Conservation (phyloP, 2,888 invertebrate species). For the Halictus quadricinctus region DNA sequence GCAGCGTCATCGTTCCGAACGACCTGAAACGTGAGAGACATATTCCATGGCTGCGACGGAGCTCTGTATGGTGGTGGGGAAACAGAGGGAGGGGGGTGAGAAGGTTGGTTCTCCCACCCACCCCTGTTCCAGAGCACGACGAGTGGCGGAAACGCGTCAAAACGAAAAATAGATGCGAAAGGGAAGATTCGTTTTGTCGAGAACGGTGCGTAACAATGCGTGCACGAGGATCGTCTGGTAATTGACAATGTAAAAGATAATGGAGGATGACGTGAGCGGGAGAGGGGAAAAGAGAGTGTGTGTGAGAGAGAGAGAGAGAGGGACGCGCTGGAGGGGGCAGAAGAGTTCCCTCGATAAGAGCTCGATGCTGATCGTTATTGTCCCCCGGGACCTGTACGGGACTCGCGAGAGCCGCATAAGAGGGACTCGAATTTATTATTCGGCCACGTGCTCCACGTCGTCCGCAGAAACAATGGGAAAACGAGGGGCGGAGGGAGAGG, state of each 20-base stretch:
- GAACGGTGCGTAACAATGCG: constrained; percentile 42
- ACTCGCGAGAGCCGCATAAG: constrained; percentile 44
- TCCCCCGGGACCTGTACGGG: constrained; percentile 50
- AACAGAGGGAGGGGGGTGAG: not conserved
- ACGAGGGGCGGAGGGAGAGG: constrained; percentile 42
- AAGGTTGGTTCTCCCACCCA: not conserved
- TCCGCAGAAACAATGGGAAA: constrained; percentile 71
- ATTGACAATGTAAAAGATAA: constrained; percentile 50
- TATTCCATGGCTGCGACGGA: constrained; percentile 12
- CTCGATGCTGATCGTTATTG: constrained; percentile 60
- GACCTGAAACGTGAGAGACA: constrained; percentile 27
- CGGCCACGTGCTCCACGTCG: constrained; percentile 69
- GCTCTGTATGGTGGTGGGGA: not conserved
- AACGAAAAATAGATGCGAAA: not conserved
- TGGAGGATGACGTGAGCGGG: constrained; percentile 8
- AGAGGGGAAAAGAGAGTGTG: not conserved
- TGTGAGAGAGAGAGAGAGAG: not conserved
- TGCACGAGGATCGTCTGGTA: constrained; percentile 18
- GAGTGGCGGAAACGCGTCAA: not conserved
- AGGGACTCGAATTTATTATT: constrained; percentile 71
- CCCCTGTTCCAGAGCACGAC: not conserved
- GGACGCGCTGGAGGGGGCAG: not conserved
- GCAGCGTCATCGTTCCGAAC: constrained; percentile 17
- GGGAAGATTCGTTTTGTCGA: constrained; percentile 30
- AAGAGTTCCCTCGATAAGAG: constrained; percentile 19